Evolutionary conservation across 2,113 vertebrate genomes (phyloP), one percentile per base, ranked within the genome.

Genomic region (Ginglymostoma cirratum): DNA sequence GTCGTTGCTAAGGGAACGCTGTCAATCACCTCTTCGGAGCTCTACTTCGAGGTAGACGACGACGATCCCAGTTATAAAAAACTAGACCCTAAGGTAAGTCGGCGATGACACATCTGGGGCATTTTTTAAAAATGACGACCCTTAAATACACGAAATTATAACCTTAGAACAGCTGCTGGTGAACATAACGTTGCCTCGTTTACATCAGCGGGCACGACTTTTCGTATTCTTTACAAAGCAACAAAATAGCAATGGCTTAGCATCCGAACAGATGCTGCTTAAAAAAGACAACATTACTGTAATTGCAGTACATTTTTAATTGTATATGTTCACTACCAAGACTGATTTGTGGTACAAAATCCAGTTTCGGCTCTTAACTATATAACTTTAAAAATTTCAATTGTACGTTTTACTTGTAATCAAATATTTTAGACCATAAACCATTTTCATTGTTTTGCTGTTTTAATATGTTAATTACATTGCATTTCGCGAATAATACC

Each of bases 31-130:
- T 97, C 98, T 96, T 98, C 98, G 66, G 99, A 99, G 97, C 98
- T 99, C 96, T 99, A 98, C 98, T 99, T 99, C 96, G 99, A 99
- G 97, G 99, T 99, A 97, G 99, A 99, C 96, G 99, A 99, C 97
- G 99, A 99, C 96, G 99, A 99, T 96, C 97, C 98, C 80, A 97
- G 97, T 98, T 99, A 99, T 98, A 99, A 98, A 98, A 98, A 98
- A 98, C 98, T 99, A 96, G 99, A 99, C 97, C 98, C 99, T 1
- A 99, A 99, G 99, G 99, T 99, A 98, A 98, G 98, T 97, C 96
- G 96, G 96, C 96, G 85, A 96, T 97, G 96, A 97, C 96, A 97
- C 95, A 96, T 96, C 38, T 70, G 94, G 69, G 67, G 52, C 42
- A 30, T 42, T 69, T 45, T 95, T 95, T 76, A 2, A 61, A 95